Conservation (phyloP, 35 echinoderm and acorn worm genomes). For the Antedon bifida region DNA sequence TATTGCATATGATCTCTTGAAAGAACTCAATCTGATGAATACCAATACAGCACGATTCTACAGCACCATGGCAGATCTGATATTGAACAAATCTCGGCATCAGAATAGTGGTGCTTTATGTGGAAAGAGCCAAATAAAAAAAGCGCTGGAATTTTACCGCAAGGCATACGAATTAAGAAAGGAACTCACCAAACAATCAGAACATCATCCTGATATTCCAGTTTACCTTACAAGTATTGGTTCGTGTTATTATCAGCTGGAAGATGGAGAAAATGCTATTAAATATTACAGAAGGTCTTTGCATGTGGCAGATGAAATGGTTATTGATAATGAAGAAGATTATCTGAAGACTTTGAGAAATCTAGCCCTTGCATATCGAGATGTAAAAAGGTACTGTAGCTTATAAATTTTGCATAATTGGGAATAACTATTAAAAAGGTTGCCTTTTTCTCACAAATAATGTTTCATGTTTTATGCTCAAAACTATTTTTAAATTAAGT, state of each 20-base stretch:
- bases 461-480: too few species aligned
- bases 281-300: slow-evolving; percentile 64
- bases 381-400: neutral
- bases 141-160: slow-evolving; percentile 49
- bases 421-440: too few species aligned
- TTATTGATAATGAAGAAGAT: slow-evolving; percentile 22
- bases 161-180: slow-evolving; percentile 48
- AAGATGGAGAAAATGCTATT: slow-evolving; percentile 41
- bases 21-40: neutral
- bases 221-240: slow-evolving; percentile 55
- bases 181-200: slow-evolving; percentile 32
- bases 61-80: neutral
- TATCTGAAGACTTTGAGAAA: neutral
- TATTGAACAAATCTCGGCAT: neutral
- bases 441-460: too few species aligned
- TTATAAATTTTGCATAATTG: too few species aligned
- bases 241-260: slow-evolving; percentile 68
- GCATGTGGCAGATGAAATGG: slow-evolving; percentile 28
- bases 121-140: neutral
- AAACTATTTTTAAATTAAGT: too few species aligned
- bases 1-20: neutral
- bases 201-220: slow-evolving; percentile 56
- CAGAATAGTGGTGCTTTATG: neutral
- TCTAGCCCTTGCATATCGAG: neutral
- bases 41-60: neutral